Conservation (phyloP, 2,888 invertebrate genomes). For the Aplocera efformata region DNA sequence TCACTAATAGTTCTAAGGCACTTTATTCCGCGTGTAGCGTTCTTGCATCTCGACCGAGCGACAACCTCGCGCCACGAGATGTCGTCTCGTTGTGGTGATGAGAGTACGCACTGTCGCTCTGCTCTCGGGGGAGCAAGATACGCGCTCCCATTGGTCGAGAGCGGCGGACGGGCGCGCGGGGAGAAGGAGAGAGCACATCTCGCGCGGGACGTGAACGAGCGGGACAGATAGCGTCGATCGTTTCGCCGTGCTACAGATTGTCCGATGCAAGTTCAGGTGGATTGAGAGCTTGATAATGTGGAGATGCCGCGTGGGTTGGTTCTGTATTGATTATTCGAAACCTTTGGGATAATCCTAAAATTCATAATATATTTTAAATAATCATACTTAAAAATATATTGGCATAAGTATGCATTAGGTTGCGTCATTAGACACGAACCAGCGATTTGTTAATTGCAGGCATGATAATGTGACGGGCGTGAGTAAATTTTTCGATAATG, state of each 20-base stretch:
- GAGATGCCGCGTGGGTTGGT: constrained; percentile 58
- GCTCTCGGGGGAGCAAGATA: constrained; percentile 80
- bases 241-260: constrained; percentile 71
- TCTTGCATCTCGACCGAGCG: constrained; percentile 57
- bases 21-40: constrained; percentile 53
- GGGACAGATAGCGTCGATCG: constrained; percentile 65
- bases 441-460: constrained; percentile 30
- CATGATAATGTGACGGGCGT: constrained; percentile 24
- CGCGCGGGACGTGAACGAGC: constrained; percentile 54
- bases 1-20: constrained; percentile 57
- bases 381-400: background rate
- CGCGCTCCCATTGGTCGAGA: constrained; percentile 77
- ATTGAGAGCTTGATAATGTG: constrained; percentile 70
- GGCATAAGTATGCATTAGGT: constrained; percentile 2
- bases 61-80: constrained; percentile 77
- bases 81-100: constrained; percentile 77
- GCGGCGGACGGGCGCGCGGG: constrained; percentile 59
- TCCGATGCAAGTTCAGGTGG: constrained; percentile 69
- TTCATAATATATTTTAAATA: constrained; percentile 1
- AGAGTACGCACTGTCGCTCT: constrained; percentile 80
- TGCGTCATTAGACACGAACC: constrained; percentile 19
- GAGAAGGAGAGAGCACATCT: constrained; percentile 74
- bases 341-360: constrained; percentile 8
- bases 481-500: constrained; percentile 30
- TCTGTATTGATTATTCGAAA: constrained; percentile 22